These are phyloP conservation scores for Amphibalanus amphitrite DNA, from an alignment of 1,140 invertebrate species.

Conservation along the genomic window DNA sequence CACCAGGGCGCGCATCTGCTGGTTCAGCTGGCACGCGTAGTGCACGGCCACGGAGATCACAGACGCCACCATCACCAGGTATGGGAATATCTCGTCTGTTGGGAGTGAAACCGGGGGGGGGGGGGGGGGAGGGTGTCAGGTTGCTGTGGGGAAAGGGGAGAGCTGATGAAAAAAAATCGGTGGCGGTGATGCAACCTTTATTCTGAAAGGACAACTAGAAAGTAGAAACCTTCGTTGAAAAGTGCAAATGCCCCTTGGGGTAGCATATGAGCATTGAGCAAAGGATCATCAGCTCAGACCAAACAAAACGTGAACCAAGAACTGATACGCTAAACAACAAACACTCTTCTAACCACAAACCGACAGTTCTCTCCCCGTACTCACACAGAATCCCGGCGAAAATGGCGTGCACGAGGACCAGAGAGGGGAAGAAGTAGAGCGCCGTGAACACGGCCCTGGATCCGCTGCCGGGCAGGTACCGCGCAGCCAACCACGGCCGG, in stretches of 20 bases:
- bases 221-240: no score
- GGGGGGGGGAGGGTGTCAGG: neutral
- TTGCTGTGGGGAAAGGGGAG: no score
- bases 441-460: conserved; percentile 77
- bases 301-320: no score
- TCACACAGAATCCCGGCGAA: conserved; percentile 80
- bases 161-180: no score
- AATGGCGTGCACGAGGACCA: conserved; percentile 71
- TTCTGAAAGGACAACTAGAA: no score
- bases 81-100: conserved; percentile 81
- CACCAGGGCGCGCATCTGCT: conserved; percentile 56
- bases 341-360: no score
- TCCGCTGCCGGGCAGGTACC: conserved; percentile 43
- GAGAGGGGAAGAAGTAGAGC: conserved; percentile 81
- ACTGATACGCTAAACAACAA: no score
- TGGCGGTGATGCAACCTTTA: no score
- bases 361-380: conserved; percentile 25
- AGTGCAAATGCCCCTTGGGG: no score
- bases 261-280: no score
- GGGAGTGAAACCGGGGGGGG: conserved; percentile 9
- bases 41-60: conserved; percentile 83
- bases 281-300: no score
- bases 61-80: conserved; percentile 79
- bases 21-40: conserved; percentile 72
- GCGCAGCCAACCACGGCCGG: conserved; percentile 46